These are phyloP conservation scores for Oncorhynchus nerka DNA, from an alignment of 2,113 vertebrate genomes.

Conservation along the genomic window DNA sequence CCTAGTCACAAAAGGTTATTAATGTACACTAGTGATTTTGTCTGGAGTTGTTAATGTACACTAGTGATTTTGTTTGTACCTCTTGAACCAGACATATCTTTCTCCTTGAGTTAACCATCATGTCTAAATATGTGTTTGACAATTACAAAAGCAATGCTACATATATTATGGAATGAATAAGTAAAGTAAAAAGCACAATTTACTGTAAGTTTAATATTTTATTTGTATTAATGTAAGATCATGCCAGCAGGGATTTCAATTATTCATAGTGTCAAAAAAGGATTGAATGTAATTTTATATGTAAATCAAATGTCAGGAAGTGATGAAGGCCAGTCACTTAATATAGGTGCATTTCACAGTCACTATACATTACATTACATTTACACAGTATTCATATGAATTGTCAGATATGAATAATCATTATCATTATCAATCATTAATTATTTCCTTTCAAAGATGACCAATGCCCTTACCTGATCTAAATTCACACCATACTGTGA, in stretches of 20 bases:
- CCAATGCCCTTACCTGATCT: too few relatives aligned
- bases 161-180: conserved; percentile 27
- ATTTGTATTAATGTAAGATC: conserved; percentile 63
- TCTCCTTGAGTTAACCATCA: conserved; percentile 39
- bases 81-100: conserved; percentile 11
- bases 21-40: neutral
- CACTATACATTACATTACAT: too few relatives aligned
- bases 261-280: conserved; percentile 47
- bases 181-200: conserved; percentile 61
- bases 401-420: neutral
- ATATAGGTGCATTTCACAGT: conserved; percentile 36
- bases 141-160: conserved; percentile 65
- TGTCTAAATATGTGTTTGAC: conserved; percentile 55
- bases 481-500: neutral
- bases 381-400: neutral
- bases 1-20: too few relatives aligned
- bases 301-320: conserved; percentile 59
- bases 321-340: conserved; percentile 42
- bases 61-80: too few relatives aligned
- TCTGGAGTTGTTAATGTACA: neutral
- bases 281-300: conserved; percentile 48
- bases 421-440: neutral
- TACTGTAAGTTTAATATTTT: conserved; percentile 61
- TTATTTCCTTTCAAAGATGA: neutral
- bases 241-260: conserved; percentile 50